A percentile compares a stretch with the other conserved stretches of the same genome.
Conservation (phyloP, 2,888 invertebrate genomes). For the Axea sp. region DNA sequence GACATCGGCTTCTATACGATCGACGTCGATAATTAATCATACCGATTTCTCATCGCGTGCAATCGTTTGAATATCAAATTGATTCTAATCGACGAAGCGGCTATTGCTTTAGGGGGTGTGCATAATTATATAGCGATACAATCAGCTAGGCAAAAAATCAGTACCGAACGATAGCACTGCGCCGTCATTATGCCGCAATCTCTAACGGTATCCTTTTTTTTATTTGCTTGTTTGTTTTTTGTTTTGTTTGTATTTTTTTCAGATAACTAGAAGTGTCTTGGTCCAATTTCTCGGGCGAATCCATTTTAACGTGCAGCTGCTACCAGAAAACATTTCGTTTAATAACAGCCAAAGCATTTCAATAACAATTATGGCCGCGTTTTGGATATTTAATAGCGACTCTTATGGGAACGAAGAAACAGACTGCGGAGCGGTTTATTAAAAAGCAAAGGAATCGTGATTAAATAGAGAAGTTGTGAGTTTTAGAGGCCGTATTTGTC, state of each 20-base stretch:
- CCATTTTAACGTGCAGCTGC: conserved; percentile 46
- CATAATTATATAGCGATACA: conserved; percentile 54
- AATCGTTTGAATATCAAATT: conserved; percentile 61
- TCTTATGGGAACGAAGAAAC: conserved; percentile 1
- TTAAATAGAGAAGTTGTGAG: conserved; percentile 21
- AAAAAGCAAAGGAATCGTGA: conserved; percentile 9
- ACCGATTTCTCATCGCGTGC: conserved; percentile 55
- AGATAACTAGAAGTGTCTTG: conserved; percentile 26
- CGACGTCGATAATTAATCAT: conserved; percentile 58
- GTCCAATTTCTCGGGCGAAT: conserved; percentile 28
- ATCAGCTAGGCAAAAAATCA: conserved; percentile 36
- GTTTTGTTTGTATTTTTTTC: conserved; percentile 26
- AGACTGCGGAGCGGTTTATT: conserved; percentile 8
- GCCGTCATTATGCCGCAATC: conserved; percentile 48
- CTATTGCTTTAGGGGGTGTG: conserved; percentile 53
- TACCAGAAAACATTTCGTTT: conserved; percentile 35
- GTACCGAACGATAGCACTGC: conserved; percentile 27
- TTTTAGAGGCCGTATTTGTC: not conserved
- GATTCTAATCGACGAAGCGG: conserved; percentile 57
- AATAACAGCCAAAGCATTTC: conserved; percentile 36
- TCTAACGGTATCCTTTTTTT: no score
- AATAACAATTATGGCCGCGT: conserved; percentile 31
- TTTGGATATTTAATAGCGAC: conserved; percentile 16
- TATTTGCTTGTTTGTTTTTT: conserved; percentile 24
- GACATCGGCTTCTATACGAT: conserved; percentile 30